A percentile compares a stretch with the other conserved stretches of the same genome.
Conservation (phyloP, 2,113 vertebrate genomes). For the Narcine bancroftii region DNA sequence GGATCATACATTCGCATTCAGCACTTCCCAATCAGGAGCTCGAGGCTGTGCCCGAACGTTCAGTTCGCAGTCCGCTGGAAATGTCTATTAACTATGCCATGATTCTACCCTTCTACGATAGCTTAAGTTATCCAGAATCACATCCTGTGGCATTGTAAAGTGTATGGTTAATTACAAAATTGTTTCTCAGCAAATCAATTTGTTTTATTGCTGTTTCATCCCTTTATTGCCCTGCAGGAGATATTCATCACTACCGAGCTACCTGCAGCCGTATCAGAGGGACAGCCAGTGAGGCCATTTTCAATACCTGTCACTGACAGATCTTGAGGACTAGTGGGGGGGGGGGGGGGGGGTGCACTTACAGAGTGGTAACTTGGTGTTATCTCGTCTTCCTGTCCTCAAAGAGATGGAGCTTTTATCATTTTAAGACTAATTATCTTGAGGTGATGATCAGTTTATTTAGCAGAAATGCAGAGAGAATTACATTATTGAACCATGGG, state of each 20-base stretch:
- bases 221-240: background rate
- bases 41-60: background rate
- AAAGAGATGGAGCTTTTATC: background rate
- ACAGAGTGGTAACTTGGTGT: background rate
- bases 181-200: background rate
- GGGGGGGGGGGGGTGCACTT: background rate
- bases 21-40: background rate
- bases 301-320: background rate
- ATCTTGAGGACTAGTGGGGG: background rate
- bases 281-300: background rate
- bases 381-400: background rate
- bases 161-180: conserved; percentile 24
- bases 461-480: background rate
- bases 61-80: background rate
- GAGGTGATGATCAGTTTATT: background rate
- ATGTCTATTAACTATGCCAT: background rate
- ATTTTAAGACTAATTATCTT: background rate
- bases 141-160: conserved; percentile 19
- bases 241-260: background rate
- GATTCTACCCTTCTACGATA: background rate
- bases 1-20: background rate
- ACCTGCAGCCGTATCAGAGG: background rate
- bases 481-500: background rate
- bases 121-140: background rate
- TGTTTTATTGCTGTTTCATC: background rate